Evolutionary conservation across 1,140 invertebrate species (phyloP), one percentile per base, ranked within the genome.

Genomic region (Druon quercuslanigerum): DNA sequence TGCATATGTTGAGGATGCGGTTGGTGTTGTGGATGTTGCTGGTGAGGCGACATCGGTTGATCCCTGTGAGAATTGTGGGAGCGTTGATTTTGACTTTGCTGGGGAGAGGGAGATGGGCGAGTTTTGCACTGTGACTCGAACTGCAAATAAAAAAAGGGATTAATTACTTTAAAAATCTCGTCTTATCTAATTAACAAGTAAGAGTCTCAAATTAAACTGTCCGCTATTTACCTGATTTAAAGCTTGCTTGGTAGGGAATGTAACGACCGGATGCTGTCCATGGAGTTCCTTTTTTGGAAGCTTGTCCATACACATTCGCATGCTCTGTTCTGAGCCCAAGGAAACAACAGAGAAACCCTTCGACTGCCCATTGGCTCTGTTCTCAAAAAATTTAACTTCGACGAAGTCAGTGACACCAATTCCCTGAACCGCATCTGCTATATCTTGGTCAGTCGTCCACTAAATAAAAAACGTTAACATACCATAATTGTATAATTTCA

Each of bases 381-480:
- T 99, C 92, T 99, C 99, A 92, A 99, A 99, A 92, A 99, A 99
- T 92, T 99, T 99, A 14, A 99, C 97, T 89, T 99, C 99, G 80
- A 98, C 93, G 82, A 99, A 95, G 91, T 99, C 99, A 77, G 93
- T 94, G 4, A 99, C 96, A 20, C 98, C 98, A 81, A 99, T 93
- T 79, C 95, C 95, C 71, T 94, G 93, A 75, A 99, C 94, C 3
- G 96, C 95, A 92, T 98, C 96, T 50, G 95, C 95, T 70, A 99
- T 96, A 89, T 99, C 98, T 92, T 98, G 95, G 92, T 99, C 98
- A 74, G 98, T 99, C 54, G 98, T 99, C 98, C 98, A 99, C 97
- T 98, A 90, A 73, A 92, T 92, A 82, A 72, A 56, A 91, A 83
- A 7, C 25, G 16, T 40, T 3, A 71, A 57, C 19, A 73, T 50